Base-by-base conservation (phyloP, 1,140 invertebrate genomes). In the Amphibalanus amphitrite region DNA sequence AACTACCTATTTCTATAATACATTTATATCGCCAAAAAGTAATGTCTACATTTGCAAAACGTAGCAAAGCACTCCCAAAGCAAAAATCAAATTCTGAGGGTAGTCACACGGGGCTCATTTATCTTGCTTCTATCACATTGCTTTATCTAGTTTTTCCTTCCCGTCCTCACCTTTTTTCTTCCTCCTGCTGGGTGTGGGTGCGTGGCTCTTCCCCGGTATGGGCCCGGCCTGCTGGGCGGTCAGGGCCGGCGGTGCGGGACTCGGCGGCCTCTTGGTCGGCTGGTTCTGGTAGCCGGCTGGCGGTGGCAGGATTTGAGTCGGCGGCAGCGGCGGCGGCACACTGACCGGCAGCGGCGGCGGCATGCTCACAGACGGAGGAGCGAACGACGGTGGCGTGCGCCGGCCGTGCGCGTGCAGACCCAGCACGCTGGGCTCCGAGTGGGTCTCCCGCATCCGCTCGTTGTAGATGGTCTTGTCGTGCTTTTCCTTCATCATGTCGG, bases 341-440 rank as follows among this genome's bases (percentile, higher is more conserved):
- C 29, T 65, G 10, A 71, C 71, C 69, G 70, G 40, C 59, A 70
- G 30, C n/a, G 69, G 73, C 59, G 70, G 69, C 6, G 69, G 72
- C n/a, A n/a, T n/a, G n/a, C n/a, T n/a, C 3, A 38, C 69, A 13
- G 47, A 25, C 25, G 47, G 47, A 13, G 47, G 47, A 1, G 65
- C n/a, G 65, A 67, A 67, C 23, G 65, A 8, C 20, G 65, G 67
- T 69, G 72, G 71, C 10, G 72, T 67, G 25, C 72, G 40, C 20
- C 72, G 40, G 70, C 71, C 69, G 47, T 73, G 72, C 10, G 72
- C 71, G 38, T 74, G 71, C 26, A 74, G 69, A 15, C 71, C 65
- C 38, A 73, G 69, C 6, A 67, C 28, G 65, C 65, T 67, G 0
- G 65, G 23, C 8, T 67, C 65, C 26, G 65, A 67, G 65, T 67